A percentile compares a stretch with the other conserved stretches of the same genome.
phyloP scores from a whole-genome alignment of 1,140 invertebrate species.

The Zaprionus ornatus region DNA sequence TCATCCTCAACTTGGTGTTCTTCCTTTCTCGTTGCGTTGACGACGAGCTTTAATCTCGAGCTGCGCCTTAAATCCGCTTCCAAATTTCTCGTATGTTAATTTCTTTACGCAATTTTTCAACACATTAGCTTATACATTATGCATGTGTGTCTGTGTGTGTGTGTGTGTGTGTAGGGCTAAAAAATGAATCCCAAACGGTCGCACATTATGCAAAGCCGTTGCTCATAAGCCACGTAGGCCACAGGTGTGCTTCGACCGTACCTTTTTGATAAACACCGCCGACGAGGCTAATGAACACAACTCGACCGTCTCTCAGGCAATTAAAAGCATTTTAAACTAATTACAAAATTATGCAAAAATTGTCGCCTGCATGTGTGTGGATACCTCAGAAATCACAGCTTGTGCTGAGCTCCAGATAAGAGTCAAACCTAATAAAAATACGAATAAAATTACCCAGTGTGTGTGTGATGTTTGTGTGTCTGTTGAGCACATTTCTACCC shows the following conservation, averaged over 20 bases:
- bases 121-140: conserved; percentile 1
- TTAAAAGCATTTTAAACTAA: conserved; percentile 68
- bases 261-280: conserved; percentile 48
- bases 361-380: conserved; percentile 21
- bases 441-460: conserved; percentile 19
- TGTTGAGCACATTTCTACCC: conserved; percentile 1
- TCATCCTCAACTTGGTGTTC: neutral
- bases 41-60: neutral
- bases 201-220: conserved; percentile 36
- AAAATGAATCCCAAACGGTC: conserved; percentile 14
- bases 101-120: conserved; percentile 1
- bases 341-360: conserved; percentile 75
- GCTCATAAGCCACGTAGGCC: conserved; percentile 38
- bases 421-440: conserved; percentile 32
- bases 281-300: conserved; percentile 35
- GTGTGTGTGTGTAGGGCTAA: neutral
- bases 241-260: conserved; percentile 40
- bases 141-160: neutral
- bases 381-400: conserved; percentile 26
- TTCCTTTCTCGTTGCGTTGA: neutral
- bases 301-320: conserved; percentile 34
- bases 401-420: conserved; percentile 29
- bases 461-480: conserved; percentile 16
- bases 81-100: conserved; percentile 1
- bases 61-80: conserved; percentile 1